Evolutionary conservation across 2,888 invertebrate genomes (phyloP).

Genomic region (Drosophila maculinotata): DNA sequence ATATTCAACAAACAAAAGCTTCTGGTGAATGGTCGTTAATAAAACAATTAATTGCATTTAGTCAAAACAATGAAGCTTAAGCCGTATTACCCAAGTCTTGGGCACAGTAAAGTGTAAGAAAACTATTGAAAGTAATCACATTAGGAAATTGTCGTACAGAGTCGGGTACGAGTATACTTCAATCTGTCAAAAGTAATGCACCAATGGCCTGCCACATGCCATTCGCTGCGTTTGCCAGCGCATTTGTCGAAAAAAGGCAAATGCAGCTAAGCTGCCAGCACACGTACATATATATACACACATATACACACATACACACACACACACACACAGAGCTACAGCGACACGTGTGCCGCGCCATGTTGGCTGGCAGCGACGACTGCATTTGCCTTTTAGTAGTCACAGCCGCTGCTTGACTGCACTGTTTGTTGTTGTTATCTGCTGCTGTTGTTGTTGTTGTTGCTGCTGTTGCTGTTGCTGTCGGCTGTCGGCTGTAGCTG

Average conservation of each 20-base stretch:
- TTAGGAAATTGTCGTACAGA: background rate
- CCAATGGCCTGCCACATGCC: constrained; percentile 13
- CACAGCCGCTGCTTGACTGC: constrained; percentile 13
- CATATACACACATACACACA: constrained; percentile 7
- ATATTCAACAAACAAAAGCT: too few relatives aligned
- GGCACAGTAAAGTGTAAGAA: background rate
- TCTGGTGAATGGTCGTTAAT: too few relatives aligned
- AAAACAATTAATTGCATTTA: background rate
- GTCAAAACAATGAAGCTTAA: background rate
- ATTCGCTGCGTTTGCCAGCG: constrained; percentile 25
- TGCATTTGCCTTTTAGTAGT: constrained; percentile 43
- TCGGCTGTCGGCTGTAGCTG: too few relatives aligned
- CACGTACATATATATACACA: constrained; percentile 17
- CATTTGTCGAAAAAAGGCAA: constrained; percentile 52
- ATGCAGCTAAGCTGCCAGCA: constrained; percentile 51
- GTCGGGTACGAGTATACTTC: constrained; percentile 5
- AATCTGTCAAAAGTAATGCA: constrained; percentile 20
- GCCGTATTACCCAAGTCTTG: background rate
- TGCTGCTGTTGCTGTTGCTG: too few relatives aligned
- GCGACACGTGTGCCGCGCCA: constrained; percentile 72
- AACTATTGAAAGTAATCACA: constrained; percentile 6
- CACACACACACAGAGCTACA: constrained; percentile 8
- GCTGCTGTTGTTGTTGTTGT: constrained; percentile 32
- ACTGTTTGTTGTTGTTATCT: constrained; percentile 13
- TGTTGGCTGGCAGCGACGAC: constrained; percentile 65